Base-by-base conservation (phyloP, 2,797 vertebrate species). In the Rhinatrema bivittatum region DNA sequence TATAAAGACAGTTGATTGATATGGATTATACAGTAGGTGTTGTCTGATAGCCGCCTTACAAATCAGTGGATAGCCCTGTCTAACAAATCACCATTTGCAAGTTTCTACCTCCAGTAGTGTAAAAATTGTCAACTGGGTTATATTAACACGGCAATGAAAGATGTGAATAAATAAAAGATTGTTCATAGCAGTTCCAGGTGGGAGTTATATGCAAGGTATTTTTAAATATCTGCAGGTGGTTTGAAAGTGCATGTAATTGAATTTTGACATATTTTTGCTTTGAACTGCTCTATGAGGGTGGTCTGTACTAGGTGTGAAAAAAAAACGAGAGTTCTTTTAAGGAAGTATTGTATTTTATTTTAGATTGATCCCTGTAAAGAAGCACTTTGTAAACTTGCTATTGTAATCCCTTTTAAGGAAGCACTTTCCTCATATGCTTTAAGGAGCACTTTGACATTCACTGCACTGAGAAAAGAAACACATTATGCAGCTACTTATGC, bases 321-420 rank as follows among this genome's bases (percentile, higher is more conserved):
- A 46, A 59, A n/a, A 57, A 56, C 15, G 23, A 37, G 60, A 48
- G 50, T 27, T 58, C 49, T 63, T 68, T 60, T 51, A 65, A 63
- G 38, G 11, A 64, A 64, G 16, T 39, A 50, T 19, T 55, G 28
- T 22, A 50, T 63, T 43, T 42, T 42, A n/a, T n/a, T n/a, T 46
- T 22, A 39, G 42, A 50, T 50, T 53, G 29, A 65, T 16, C 11
- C 4, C 2, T 51, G 55, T 52, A n/a, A 45, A 41, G 52, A 62
- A 62, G 59, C 19, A 29, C 51, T 70, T 61, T 64, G 39, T 53
- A 48, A 57, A 32, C 58, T 57, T 58, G 19, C 50, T 68, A 36
- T 56, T 66, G 50, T 47, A 50, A 61, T 71, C 56, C 68, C 54
- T 75, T 78, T 71, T 73, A 74, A 67, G 62, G 62, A 39, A 66